Evolutionary conservation across 2,113 vertebrate species (phyloP), one percentile per base, ranked within the genome.

Genomic region (Physeter macrocephalus): DNA sequence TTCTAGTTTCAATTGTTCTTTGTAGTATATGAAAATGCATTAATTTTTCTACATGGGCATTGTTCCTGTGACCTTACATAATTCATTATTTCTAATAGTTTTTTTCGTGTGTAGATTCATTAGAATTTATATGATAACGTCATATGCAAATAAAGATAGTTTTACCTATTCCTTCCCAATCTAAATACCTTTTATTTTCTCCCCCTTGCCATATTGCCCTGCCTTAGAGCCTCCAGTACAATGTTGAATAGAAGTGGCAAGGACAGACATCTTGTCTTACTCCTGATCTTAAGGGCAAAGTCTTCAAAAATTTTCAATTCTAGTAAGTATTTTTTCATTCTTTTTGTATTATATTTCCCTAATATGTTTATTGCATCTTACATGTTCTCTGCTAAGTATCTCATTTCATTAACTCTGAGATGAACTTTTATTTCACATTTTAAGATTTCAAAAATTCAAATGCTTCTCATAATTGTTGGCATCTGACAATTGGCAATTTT

Each of bases 391-490:
- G 31, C 15, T 18, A 81, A 49, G 5, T 71, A 34, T 75, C 31
- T 84, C 34, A 88, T 74, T 77, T 77, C 25, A 46, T 34, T 81
- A 36, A 93, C 71, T 92, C 54, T 85, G 34, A 91, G 49, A 57
- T 78, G 8, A 93, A 74, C 17, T 66, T 88, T 66, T 91, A 90
- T 49, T 92, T 86, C 36, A 25, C 6, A 81, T 74, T 72, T 66
- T 92, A 57, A 61, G 64, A 89, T 85, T 95, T 46, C 11, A 89
- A 20, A 95, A 90, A 52, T 88, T 88, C 84, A 92, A 95, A 62
- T 74, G 36, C 36, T 93, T 97, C 29, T 93, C 59, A 14, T 87
- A 93, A 92, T 78, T 84, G 34, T n/a, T 72, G 39, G 21, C 31
- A 93, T 87, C 34, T 61, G 78, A 88, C 20, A 57, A 67, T 74